Evolutionary conservation across 35 echinoderm and acorn worm species (phyloP), one percentile per base, ranked within the genome.

Genomic region (Diadema setosum): DNA sequence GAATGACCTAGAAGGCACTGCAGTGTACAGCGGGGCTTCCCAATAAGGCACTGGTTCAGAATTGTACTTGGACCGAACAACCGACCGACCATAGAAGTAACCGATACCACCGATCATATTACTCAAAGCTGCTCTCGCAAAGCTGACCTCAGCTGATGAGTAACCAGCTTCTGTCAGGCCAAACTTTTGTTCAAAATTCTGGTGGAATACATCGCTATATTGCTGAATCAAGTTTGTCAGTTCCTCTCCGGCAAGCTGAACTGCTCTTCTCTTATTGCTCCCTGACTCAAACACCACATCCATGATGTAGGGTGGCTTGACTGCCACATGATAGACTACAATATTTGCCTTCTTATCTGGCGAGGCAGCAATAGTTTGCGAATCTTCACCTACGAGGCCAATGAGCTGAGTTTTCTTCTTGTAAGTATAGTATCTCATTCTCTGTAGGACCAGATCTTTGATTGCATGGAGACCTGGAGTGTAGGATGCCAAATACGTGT

Each of bases 251-350:
- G 70, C 43, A 23, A 95, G 81, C 14, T 73, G 36, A 4, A 41
- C 65, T 5, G 26, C 39, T 23, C 93, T 60, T 16, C 84, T 39
- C 5, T 32, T 58, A 46, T 86, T 9, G 85, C 93, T 95, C 20
- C 82, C 91, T 6, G 96, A 99, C 44, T 99, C 96, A 83, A 99
- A 99, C 23, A 99, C 52, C 26, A 99, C 75, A 42, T 99, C 96
- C 85, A 99, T 91, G 69, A 91, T 86, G 58, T 95, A 99, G 6
- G 96, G 96, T 29, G 94, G 86, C 25, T 86, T 78, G 7, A 99
- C 80, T 0, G 96, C 95, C 24, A 99, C 86, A 39, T 99, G 96
- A 52, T 99, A 90, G 3, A 94, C 93, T 14, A 99, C 83, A 44
- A 99, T 92, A 36, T 99, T 99, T 8, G 93, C 84, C 41, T 56